Percentiles rank a stretch among this genome's conserved stretches.
These are phyloP conservation scores for Pluvianellus socialis DNA, from an alignment of 2,113 vertebrate genomes.

Conservation along the genomic window DNA sequence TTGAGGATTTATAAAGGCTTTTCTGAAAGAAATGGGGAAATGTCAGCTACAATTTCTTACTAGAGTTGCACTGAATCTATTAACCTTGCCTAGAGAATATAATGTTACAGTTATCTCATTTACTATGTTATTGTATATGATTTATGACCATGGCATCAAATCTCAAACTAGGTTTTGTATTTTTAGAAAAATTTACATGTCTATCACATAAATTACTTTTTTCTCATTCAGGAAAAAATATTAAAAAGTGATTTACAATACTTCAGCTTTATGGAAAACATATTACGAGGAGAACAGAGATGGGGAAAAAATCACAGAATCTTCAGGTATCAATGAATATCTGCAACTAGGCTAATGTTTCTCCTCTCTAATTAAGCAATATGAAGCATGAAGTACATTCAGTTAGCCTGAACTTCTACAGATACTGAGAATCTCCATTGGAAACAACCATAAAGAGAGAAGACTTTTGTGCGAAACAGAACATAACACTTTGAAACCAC, in stretches of 20 bases:
- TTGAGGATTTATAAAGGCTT: conserved; percentile 68
- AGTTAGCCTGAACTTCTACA: neutral
- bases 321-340: conserved; percentile 6
- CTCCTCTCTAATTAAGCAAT: neutral
- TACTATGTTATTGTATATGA: conserved; percentile 60
- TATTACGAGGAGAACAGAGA: neutral
- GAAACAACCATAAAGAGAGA: neutral
- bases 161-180: conserved; percentile 56
- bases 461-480: neutral
- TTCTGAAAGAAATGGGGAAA: conserved; percentile 70
- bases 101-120: conserved; percentile 69
- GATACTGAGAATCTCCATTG: neutral
- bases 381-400: neutral
- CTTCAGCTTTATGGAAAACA: conserved; percentile 31
- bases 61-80: conserved; percentile 68
- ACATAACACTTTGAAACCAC: neutral
- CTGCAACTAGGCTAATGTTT: neutral
- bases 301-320: neutral
- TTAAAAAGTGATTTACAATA: conserved; percentile 53
- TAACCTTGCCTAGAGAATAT: conserved; percentile 71
- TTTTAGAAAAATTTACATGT: conserved; percentile 51
- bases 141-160: conserved; percentile 56
- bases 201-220: conserved; percentile 37
- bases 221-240: conserved; percentile 50
- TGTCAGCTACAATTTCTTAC: conserved; percentile 69